These are phyloP conservation scores for Ficedula albicollis DNA, from an alignment of 2,797 vertebrate genomes.

Conservation along the genomic window DNA sequence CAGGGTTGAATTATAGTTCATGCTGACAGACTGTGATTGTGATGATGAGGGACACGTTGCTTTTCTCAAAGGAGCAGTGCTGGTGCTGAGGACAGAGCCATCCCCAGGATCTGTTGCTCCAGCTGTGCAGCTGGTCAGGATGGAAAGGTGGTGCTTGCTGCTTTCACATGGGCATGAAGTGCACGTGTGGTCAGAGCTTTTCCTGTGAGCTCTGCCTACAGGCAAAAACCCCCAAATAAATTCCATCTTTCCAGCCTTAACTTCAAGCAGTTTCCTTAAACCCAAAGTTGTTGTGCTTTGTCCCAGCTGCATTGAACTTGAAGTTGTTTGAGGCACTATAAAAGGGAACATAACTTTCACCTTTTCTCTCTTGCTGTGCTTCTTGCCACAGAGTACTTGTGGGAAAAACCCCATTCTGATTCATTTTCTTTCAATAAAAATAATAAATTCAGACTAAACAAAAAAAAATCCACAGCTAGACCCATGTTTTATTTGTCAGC, in stretches of 20 bases:
- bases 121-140: not conserved
- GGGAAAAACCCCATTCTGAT: not conserved
- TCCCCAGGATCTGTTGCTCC: not conserved
- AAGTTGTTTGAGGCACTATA: not conserved
- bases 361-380: not conserved
- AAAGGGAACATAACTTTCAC: not conserved
- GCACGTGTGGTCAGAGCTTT: not conserved
- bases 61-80: not conserved
- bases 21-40: not conserved
- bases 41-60: not conserved
- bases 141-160: not conserved
- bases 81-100: not conserved
- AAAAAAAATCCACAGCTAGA: not conserved
- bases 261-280: not conserved
- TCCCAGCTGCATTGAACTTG: not conserved
- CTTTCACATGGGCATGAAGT: not conserved
- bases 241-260: not conserved
- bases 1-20: not conserved
- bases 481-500: slow-evolving; percentile 40
- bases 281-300: not conserved
- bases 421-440: not conserved
- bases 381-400: not conserved
- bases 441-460: not conserved
- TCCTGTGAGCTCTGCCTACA: not conserved
- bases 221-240: not conserved